A percentile compares a stretch with the other conserved stretches of the same genome.
These are phyloP conservation scores for Anguilla obscura DNA, from an alignment of 2,797 vertebrate species.

Conservation along the genomic window DNA sequence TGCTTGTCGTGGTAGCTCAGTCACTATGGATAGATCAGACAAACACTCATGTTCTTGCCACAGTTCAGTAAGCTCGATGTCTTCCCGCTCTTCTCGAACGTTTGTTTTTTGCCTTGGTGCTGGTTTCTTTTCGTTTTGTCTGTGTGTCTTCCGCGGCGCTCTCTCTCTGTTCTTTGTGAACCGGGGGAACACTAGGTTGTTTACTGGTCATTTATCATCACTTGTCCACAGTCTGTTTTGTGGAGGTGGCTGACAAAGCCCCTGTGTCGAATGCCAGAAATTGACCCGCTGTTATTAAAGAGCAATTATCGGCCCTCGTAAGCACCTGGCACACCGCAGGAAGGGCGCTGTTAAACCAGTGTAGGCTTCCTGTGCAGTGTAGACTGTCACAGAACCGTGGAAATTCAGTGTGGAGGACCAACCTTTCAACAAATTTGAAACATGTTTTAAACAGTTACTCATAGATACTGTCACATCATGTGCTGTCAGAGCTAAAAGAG, in stretches of 20 bases:
- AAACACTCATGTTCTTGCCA: not conserved
- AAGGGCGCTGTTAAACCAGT: not conserved
- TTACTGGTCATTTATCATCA: not conserved
- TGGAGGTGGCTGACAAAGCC: not conserved
- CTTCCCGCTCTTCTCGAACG: not conserved
- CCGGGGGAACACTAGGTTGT: not conserved
- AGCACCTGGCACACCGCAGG: not conserved
- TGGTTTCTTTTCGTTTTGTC: not conserved
- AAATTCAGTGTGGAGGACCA: not conserved
- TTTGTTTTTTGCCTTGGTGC: not conserved
- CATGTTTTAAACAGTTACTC: not conserved
- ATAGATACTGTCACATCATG: not conserved
- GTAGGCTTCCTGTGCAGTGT: too few relatives aligned
- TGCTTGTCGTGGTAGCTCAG: not conserved
- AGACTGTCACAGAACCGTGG: too few relatives aligned
- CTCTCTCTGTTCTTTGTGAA: not conserved
- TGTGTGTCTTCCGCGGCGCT: not conserved
- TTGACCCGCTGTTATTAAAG: not conserved
- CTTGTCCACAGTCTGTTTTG: not conserved
- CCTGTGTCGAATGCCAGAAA: not conserved
- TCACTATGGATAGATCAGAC: not conserved
- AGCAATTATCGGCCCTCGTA: not conserved
- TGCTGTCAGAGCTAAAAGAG: too few relatives aligned
- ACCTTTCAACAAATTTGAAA: not conserved
- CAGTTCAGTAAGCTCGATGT: constrained; percentile 11